phyloP scores from a whole-genome alignment of 1,140 invertebrate genomes.

The Muscidifurax raptorellus region DNA sequence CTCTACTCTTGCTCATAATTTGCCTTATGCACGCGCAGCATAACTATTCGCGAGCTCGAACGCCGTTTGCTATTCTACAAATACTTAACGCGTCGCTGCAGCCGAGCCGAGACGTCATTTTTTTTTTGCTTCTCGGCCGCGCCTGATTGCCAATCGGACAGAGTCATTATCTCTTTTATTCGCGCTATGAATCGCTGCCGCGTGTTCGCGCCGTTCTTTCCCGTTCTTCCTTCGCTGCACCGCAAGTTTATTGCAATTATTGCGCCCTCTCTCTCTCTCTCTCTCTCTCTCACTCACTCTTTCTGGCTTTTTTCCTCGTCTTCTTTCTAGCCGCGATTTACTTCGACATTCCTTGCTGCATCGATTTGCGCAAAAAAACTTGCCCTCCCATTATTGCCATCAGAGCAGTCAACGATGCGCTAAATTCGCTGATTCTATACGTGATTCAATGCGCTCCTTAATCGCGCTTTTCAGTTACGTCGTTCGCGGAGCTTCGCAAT shows the following conservation, averaged over 20 bases:
- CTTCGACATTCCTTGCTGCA: background rate
- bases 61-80: conserved; percentile 39
- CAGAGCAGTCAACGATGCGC: background rate
- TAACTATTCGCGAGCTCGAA: no score
- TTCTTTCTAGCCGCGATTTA: no score
- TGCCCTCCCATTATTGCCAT: background rate
- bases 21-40: background rate
- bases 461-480: background rate
- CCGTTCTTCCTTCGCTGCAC: background rate
- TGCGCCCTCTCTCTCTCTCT: background rate
- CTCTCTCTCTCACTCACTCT: background rate
- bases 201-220: conserved; percentile 12
- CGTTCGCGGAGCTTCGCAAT: background rate
- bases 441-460: background rate
- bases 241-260: conserved; percentile 43
- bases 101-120: conserved; percentile 26
- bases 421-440: background rate
- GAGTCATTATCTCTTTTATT: conserved; percentile 45
- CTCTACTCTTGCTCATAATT: conserved; percentile 7
- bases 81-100: conserved; percentile 14
- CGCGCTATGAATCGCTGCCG: conserved; percentile 12
- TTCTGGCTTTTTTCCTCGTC: background rate
- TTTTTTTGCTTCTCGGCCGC: background rate
- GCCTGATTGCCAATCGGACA: conserved; percentile 41
- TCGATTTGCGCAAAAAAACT: background rate